phyloP scores from a whole-genome alignment of 1,140 invertebrate genomes.

The Melanaphis sacchari region DNA sequence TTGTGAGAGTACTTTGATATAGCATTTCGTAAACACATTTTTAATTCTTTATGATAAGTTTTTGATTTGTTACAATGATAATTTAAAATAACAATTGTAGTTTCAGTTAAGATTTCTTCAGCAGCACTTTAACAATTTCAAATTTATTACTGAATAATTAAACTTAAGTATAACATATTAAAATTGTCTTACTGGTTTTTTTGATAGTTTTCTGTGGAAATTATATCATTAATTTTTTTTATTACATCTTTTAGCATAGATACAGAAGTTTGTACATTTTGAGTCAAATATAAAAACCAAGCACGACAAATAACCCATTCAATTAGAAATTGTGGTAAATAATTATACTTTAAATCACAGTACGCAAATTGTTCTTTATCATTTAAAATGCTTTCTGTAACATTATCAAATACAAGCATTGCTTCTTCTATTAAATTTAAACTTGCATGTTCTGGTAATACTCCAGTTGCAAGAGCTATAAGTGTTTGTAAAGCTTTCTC shows the following conservation, averaged over 20 bases:
- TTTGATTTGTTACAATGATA: constrained; percentile 53
- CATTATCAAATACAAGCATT: constrained; percentile 24
- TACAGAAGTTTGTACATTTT: constrained; percentile 62
- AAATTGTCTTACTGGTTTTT: constrained; percentile 29
- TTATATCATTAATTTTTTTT: constrained; percentile 25
- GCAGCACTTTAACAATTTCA: constrained; percentile 17
- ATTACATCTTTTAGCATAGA: constrained; percentile 63
- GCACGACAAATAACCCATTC: constrained; percentile 68
- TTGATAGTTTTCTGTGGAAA: neutral
- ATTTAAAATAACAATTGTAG: constrained; percentile 44
- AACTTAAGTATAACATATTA: neutral
- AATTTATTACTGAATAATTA: neutral
- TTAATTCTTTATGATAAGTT: constrained; percentile 45
- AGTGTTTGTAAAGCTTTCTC: constrained; percentile 58
- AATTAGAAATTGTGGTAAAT: constrained; percentile 63
- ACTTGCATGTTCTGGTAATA: constrained; percentile 59
- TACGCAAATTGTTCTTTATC: constrained; percentile 40
- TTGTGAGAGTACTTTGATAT: constrained; percentile 51
- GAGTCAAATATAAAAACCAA: constrained; percentile 66
- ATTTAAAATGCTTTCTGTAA: neutral
- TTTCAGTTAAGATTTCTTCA: constrained; percentile 51
- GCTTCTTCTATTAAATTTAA: constrained; percentile 27
- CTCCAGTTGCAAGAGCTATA: constrained; percentile 61
- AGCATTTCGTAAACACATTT: constrained; percentile 14
- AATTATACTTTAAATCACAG: constrained; percentile 20